Conservation (phyloP, 2,113 vertebrate genomes). For the Brachypteracias leptosomus region DNA sequence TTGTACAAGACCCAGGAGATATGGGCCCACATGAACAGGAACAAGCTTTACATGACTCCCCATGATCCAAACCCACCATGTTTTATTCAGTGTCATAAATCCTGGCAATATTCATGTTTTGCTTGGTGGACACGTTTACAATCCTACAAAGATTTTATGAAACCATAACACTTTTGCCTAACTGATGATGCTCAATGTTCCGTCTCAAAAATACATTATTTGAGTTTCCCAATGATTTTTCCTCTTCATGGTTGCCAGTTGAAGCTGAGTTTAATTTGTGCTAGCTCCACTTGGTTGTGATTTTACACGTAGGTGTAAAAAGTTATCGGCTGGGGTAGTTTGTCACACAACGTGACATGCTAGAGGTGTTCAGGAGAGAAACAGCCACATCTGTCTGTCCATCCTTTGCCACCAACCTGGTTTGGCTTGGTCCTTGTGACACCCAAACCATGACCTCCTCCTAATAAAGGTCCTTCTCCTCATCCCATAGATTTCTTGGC, state of each 20-base stretch:
- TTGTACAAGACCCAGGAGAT: neutral
- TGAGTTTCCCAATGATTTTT: neutral
- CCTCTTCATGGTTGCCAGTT: neutral
- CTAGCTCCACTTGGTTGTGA: neutral
- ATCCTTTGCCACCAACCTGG: neutral
- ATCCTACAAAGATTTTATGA: conserved; percentile 4
- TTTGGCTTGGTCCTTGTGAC: neutral
- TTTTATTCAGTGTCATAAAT: conserved; percentile 46
- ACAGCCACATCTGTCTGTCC: neutral
- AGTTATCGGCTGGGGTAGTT: neutral
- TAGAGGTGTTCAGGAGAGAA: neutral
- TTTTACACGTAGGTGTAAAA: neutral
- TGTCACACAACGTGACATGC: neutral
- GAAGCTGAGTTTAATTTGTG: neutral
- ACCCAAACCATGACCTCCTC: neutral
- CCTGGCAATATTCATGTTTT: conserved; percentile 22
- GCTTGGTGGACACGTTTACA: conserved; percentile 8
- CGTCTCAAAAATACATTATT: neutral
- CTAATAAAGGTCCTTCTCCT: neutral
- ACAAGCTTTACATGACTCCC: conserved; percentile 13
- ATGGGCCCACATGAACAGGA: neutral
- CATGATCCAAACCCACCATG: neutral
- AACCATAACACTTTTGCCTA: neutral
- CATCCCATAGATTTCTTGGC: neutral
- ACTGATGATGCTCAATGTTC: neutral